Conservation (phyloP, 2,797 vertebrate species). For the Rhyacichthys aspro region DNA sequence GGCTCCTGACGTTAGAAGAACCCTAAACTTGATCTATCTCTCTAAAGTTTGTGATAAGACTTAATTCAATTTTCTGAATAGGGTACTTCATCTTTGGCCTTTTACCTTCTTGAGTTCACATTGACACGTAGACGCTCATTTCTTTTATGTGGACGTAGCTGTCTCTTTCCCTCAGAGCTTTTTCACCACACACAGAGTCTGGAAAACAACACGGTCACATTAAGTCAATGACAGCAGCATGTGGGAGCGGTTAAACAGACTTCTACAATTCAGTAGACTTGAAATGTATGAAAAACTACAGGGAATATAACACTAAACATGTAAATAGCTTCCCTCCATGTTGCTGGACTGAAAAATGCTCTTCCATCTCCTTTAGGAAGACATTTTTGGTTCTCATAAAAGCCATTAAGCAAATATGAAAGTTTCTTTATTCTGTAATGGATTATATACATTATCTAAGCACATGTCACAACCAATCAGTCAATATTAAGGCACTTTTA, state of each 20-base stretch:
- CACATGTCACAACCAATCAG: slow-evolving; percentile 26
- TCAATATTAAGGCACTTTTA: slow-evolving; percentile 33
- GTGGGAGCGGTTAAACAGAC: slow-evolving; percentile 64
- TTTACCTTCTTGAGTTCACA: too few relatives aligned
- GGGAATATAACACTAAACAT: slow-evolving; percentile 30
- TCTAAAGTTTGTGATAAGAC: too few relatives aligned
- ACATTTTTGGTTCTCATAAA: slow-evolving; percentile 42
- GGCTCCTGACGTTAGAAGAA: too few relatives aligned
- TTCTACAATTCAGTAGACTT: slow-evolving; percentile 54
- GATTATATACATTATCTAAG: slow-evolving; percentile 34
- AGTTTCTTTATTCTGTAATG: too few relatives aligned
- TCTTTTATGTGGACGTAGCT: too few relatives aligned
- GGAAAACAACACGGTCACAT: slow-evolving; percentile 65
- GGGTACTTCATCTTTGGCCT: too few relatives aligned
- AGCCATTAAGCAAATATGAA: slow-evolving; percentile 25
- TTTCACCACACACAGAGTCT: slow-evolving; percentile 55
- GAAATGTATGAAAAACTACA: slow-evolving; percentile 39
- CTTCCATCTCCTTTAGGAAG: slow-evolving; percentile 22
- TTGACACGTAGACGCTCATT: too few relatives aligned
- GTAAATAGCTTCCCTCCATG: slow-evolving; percentile 11
- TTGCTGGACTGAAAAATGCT: background rate
- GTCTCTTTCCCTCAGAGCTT: too few relatives aligned
- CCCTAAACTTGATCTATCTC: too few relatives aligned
- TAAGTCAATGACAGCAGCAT: slow-evolving; percentile 64
- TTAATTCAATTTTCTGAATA: too few relatives aligned